phyloP scores from a whole-genome alignment of 2,888 invertebrate genomes.

The Himalopsyche tibetana region DNA sequence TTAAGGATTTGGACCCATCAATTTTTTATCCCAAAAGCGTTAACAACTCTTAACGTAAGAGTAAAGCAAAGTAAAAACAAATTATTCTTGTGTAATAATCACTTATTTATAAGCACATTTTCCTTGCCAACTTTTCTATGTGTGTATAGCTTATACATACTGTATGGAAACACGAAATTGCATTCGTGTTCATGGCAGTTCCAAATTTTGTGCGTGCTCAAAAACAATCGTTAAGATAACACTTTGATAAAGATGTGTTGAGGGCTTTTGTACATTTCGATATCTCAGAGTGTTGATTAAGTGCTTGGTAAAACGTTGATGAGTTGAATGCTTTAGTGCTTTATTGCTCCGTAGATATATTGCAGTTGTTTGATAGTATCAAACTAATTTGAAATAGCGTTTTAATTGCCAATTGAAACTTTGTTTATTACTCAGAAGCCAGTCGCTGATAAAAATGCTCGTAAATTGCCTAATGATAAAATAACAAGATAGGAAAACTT shows the following conservation, averaged over 20 bases:
- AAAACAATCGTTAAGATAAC: constrained; percentile 14
- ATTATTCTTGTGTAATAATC: too few relatives aligned
- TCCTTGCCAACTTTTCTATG: too few relatives aligned
- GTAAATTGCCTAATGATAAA: background rate
- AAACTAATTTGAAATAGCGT: constrained; percentile 34
- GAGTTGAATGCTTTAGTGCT: constrained; percentile 3
- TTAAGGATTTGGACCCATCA: too few relatives aligned
- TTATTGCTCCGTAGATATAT: background rate
- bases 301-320: constrained; percentile 18
- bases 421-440: background rate
- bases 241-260: constrained; percentile 30
- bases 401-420: constrained; percentile 34
- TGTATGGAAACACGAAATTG: background rate
- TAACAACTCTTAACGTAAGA: too few relatives aligned
- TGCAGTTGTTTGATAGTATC: constrained; percentile 31
- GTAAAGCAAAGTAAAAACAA: too few relatives aligned
- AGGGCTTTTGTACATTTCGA: constrained; percentile 34
- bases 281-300: constrained; percentile 30
- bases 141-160: too few relatives aligned
- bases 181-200: constrained; percentile 12
- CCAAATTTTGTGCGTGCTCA: constrained; percentile 14
- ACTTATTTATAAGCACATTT: too few relatives aligned
- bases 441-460: background rate
- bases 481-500: background rate
- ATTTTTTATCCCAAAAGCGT: too few relatives aligned